phyloP scores from a whole-genome alignment of 2,113 vertebrate species.

The Nesogale talazaci region DNA sequence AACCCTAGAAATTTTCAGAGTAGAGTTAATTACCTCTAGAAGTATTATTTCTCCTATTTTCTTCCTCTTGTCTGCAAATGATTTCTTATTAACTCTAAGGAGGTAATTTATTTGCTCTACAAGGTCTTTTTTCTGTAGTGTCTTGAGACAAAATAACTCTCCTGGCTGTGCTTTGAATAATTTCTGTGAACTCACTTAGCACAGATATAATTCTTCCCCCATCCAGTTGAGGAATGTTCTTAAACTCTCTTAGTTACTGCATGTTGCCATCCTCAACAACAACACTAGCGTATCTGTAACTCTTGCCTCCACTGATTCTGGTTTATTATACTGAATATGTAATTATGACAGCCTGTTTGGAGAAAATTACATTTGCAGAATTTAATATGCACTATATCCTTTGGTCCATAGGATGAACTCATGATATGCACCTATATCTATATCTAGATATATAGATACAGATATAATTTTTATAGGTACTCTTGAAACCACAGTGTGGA shows the following conservation, averaged over 20 bases:
- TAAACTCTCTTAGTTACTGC: neutral
- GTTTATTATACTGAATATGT: neutral
- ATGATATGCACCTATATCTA: neutral
- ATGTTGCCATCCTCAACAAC: neutral
- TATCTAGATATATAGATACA: too few relatives aligned
- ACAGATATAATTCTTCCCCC: slow-evolving; percentile 13
- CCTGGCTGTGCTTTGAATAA: slow-evolving; percentile 14
- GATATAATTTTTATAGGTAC: neutral
- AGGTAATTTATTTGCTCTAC: neutral
- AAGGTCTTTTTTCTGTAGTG: neutral
- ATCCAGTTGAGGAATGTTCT: slow-evolving; percentile 6
- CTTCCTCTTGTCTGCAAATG: neutral
- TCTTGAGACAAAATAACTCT: slow-evolving; percentile 50
- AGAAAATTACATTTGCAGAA: neutral
- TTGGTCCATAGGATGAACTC: slow-evolving; percentile 18
- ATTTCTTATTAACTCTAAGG: neutral
- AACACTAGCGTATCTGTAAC: neutral
- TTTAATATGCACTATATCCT: neutral
- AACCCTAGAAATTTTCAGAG: slow-evolving; percentile 15
- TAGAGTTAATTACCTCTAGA: slow-evolving; percentile 23
- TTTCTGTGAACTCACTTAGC: slow-evolving; percentile 47
- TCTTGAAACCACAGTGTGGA: neutral
- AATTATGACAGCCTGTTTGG: neutral
- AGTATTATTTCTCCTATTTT: slow-evolving; percentile 38
- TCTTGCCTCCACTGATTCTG: neutral